phyloP scores from a whole-genome alignment of 2,113 vertebrate species.

The Willisornis vidua region DNA sequence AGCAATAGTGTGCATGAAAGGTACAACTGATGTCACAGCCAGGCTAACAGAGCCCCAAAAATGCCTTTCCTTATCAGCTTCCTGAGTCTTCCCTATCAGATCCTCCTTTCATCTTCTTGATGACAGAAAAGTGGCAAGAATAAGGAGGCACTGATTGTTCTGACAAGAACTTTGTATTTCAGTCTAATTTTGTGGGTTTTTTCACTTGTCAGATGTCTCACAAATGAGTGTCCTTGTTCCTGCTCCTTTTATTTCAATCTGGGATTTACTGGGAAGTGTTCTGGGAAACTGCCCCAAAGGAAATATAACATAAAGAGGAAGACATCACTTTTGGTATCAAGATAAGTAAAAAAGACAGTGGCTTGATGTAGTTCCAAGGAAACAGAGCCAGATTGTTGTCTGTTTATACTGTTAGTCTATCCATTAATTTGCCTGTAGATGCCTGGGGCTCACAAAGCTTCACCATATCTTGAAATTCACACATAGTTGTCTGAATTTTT shows the following conservation, averaged over 20 bases:
- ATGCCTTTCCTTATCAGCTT: not conserved
- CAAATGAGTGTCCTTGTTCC: not conserved
- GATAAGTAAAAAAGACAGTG: not conserved
- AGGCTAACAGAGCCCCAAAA: not conserved
- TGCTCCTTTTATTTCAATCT: not conserved
- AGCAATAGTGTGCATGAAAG: not conserved
- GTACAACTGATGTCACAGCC: not conserved
- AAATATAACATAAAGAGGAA: not conserved
- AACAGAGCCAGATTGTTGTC: not conserved
- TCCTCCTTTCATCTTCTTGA: not conserved
- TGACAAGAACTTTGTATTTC: not conserved
- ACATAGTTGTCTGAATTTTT: not conserved
- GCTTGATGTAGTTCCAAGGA: not conserved
- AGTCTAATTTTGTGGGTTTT: fast-evolving
- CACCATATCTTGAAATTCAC: not conserved
- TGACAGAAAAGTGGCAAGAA: not conserved
- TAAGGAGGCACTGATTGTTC: not conserved
- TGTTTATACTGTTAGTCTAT: not conserved
- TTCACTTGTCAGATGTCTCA: not conserved
- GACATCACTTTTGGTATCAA: not conserved
- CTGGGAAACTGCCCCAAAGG: not conserved
- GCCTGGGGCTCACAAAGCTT: not conserved
- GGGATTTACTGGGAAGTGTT: not conserved
- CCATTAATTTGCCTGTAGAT: not conserved
- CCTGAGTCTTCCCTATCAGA: not conserved